Conservation (phyloP, 2,113 vertebrate species). For the Crotophaga sulcirostris region DNA sequence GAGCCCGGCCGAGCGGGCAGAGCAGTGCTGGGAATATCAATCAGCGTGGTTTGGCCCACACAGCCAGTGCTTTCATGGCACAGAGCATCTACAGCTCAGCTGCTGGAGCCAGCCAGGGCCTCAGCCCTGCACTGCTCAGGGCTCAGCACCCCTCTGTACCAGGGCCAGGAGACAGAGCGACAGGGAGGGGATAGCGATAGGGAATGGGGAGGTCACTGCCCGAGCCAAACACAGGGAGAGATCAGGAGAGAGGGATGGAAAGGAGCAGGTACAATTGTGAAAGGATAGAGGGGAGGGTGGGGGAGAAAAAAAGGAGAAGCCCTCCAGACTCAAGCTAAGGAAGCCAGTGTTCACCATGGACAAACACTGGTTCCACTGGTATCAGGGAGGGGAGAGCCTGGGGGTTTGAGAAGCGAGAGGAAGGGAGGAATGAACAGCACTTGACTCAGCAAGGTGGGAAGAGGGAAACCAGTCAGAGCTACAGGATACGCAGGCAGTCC, state of each 20-base stretch:
- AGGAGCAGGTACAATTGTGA: not conserved
- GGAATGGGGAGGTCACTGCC: not conserved
- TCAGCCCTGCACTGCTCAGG: not conserved
- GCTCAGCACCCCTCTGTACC: not conserved
- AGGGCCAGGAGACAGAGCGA: not conserved
- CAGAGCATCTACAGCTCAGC: not conserved
- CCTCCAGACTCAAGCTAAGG: not conserved
- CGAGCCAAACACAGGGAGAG: not conserved
- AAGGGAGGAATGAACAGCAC: not conserved
- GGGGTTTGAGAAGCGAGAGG: not conserved
- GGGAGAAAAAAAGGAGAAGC: not conserved
- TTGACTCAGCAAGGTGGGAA: not conserved
- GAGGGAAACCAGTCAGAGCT: not conserved
- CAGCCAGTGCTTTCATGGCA: constrained; percentile 42
- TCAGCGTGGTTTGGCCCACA: constrained; percentile 34
- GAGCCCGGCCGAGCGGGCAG: constrained; percentile 36
- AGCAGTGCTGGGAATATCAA: constrained; percentile 69
- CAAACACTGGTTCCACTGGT: not conserved
- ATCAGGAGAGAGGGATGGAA: not conserved
- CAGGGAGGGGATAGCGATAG: not conserved
- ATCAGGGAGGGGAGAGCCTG: not conserved
- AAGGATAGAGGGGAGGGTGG: fast-evolving
- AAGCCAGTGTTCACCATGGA: not conserved
- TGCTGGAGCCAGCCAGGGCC: not conserved
- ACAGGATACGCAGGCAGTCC: not conserved